Evolutionary conservation across 2,888 invertebrate species (phyloP), one percentile per base, ranked within the genome.

Genomic region (Stenurella melanura): DNA sequence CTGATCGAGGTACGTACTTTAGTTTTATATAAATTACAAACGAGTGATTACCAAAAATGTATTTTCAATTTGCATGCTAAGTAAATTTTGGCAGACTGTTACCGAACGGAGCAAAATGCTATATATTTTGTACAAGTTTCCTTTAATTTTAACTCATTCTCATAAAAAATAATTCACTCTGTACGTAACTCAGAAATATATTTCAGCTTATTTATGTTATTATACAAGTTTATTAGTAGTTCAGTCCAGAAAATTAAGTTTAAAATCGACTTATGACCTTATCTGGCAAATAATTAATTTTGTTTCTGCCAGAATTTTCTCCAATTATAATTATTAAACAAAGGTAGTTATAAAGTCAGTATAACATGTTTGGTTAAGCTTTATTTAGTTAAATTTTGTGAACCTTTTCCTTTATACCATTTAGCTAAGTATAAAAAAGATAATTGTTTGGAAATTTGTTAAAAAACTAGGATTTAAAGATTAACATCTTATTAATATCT

Each of bases 241-340:
- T 4, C 21, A 26, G 21, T 26, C 21, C 4, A 26, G 30, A 0
- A 34, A 63, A 63, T 34, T 34, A 17, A 30, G 38, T 63, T 60
- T 34, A 63, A 63, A 63, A 17, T 63, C 63, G 34, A 61, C 61
- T 26, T 26, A 18, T 63, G 63, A 34, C 11, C 34, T 34, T 30
- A 12, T 30, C 9, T 30, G 34, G 34, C 38, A 63, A 63, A 63
- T 63, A 38, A 9, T 5, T 7, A 34, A 63, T 34, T 6, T 34
- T 34, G 7, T 34, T 34, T 34, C 38, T 42, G 38, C 38, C 2
- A 11, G 38, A 38, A 38, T 38, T 38, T 1, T 7, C 38, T 42
- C 42, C 15, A 42, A 11, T 42, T 42, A 15, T 1, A 15, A 12
- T 42, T 42, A 4, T 42, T 42, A 11, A 42, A 42, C 12, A 1